Evolutionary conservation across 2,888 invertebrate genomes (phyloP).

Genomic region (Zhuqinia jingwanae): DNA sequence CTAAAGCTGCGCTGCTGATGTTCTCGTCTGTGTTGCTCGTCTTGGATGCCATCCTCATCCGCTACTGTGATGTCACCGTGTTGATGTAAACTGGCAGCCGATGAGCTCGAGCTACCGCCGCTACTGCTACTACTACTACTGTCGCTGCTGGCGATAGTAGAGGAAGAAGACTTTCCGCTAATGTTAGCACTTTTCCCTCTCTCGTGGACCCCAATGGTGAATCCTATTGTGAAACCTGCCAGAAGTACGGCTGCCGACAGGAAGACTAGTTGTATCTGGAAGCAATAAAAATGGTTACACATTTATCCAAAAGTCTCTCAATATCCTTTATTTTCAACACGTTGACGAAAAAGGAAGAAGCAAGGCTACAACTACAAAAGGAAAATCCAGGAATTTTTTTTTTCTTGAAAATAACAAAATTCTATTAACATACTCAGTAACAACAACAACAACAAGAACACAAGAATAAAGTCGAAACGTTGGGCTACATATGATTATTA

Average conservation of each 20-base stretch:
- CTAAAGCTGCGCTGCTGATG: conserved; percentile 50
- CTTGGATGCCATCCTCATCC: conserved; percentile 28
- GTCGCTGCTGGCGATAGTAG: too few relatives aligned
- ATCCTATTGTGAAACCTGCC: conserved; percentile 77
- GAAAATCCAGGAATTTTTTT: background rate
- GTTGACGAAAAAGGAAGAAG: background rate
- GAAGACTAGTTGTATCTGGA: conserved; percentile 75
- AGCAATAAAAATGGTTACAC: conserved; percentile 58
- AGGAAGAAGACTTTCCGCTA: conserved; percentile 27
- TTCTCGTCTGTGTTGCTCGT: conserved; percentile 50
- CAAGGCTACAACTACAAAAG: background rate
- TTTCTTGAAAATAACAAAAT: conserved; percentile 35
- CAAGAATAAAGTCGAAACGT: too few relatives aligned
- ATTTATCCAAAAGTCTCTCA: too few relatives aligned
- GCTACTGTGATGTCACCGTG: conserved; percentile 45
- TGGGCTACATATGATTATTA: too few relatives aligned
- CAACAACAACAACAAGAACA: too few relatives aligned
- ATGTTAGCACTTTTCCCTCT: conserved; percentile 50
- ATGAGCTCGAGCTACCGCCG: conserved; percentile 2
- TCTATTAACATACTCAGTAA: background rate
- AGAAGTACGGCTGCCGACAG: conserved; percentile 75
- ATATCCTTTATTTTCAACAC: too few relatives aligned
- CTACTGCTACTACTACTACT: background rate
- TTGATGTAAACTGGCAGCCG: conserved; percentile 52
- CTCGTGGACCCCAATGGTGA: conserved; percentile 74